These are phyloP conservation scores for Alexandromys fortis DNA, from an alignment of 2,113 vertebrate genomes.

Conservation along the genomic window DNA sequence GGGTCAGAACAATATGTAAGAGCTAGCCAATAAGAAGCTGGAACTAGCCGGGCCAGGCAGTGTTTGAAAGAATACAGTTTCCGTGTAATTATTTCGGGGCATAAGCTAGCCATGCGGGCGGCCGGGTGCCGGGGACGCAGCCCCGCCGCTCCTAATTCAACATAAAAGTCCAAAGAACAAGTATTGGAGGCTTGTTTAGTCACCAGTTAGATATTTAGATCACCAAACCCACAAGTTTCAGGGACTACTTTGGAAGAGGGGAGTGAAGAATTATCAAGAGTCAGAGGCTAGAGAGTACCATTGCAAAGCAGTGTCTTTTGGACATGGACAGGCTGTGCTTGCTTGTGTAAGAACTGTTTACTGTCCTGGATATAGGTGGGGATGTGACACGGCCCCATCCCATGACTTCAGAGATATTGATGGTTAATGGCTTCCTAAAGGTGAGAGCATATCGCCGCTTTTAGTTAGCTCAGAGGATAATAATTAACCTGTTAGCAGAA, in stretches of 20 bases:
- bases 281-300: not conserved
- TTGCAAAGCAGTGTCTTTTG: too few relatives aligned
- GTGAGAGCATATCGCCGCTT: not conserved
- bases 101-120: too few relatives aligned
- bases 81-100: too few relatives aligned
- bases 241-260: not conserved
- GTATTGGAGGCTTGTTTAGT: not conserved
- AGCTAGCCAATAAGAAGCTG: too few relatives aligned
- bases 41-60: too few relatives aligned
- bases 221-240: not conserved
- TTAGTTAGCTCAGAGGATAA: not conserved
- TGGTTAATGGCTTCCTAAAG: not conserved
- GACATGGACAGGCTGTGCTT: not conserved
- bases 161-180: not conserved
- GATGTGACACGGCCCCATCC: not conserved
- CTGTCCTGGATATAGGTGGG: not conserved
- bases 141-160: too few relatives aligned
- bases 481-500: not conserved
- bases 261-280: not conserved
- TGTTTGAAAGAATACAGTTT: too few relatives aligned
- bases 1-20: too few relatives aligned
- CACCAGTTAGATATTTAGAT: not conserved
- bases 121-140: too few relatives aligned
- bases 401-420: not conserved
- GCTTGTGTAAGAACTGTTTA: not conserved